These are phyloP conservation scores for Cephus pulcher DNA, from an alignment of 2,888 invertebrate genomes.

Conservation along the genomic window DNA sequence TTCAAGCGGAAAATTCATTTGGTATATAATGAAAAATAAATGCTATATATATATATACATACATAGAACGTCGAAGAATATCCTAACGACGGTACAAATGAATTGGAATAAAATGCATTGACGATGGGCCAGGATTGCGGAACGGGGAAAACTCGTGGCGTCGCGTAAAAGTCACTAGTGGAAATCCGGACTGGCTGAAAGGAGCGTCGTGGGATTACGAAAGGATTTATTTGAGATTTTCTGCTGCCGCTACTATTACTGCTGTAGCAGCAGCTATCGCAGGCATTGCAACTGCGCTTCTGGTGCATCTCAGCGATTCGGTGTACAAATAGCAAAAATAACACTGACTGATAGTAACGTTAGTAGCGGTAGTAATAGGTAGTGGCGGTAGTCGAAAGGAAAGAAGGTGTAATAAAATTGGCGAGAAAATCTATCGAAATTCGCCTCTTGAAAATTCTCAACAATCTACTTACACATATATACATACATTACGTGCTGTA, in stretches of 20 bases:
- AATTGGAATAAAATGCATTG: slow-evolving; percentile 43
- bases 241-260: slow-evolving; percentile 38
- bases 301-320: slow-evolving; percentile 20
- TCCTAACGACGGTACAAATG: slow-evolving; percentile 45
- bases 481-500: too few species aligned
- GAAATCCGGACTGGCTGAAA: slow-evolving; percentile 60
- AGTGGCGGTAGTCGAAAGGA: too few species aligned
- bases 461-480: too few species aligned
- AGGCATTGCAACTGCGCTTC: background rate
- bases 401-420: too few species aligned
- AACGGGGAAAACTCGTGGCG: slow-evolving; percentile 32
- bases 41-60: too few species aligned
- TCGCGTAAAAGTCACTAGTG: slow-evolving; percentile 53
- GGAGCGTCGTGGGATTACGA: slow-evolving; percentile 62
- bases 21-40: too few species aligned
- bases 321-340: slow-evolving; percentile 55
- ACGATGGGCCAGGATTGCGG: slow-evolving; percentile 22
- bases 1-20: too few species aligned
- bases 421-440: too few species aligned
- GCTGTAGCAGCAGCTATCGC: slow-evolving; percentile 16
- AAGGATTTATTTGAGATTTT: slow-evolving; percentile 65
- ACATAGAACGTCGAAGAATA: slow-evolving; percentile 15
- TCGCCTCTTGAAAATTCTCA: too few species aligned
- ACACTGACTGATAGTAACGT: slow-evolving; percentile 15
- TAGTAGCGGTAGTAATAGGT: too few species aligned